Base-by-base conservation (phyloP, 35 echinoderm and acorn worm genomes). In the Diadema setosum region DNA sequence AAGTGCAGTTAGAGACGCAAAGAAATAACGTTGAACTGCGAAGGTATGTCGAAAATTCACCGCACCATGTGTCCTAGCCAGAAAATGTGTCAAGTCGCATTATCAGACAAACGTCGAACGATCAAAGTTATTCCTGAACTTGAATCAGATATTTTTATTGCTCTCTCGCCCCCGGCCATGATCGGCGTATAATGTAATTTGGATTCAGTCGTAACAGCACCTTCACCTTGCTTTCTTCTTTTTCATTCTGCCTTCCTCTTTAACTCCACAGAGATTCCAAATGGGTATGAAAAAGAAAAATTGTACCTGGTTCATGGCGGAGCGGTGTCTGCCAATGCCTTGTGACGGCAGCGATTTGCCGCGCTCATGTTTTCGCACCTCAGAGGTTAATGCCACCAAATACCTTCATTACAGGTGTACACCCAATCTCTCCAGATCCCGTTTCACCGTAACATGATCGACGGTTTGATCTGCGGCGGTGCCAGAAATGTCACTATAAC, bases 341-440 rank as follows among this genome's bases (percentile, higher is more conserved):
- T 78, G 40, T 78, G 73, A 78, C 73, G 23, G 29, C 34, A 5
- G 44, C 36, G 73, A 78, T 21, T 9, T 44, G 40, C 73, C 14
- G 73, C 37, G 37, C 12, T 20, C 33, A 9, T 35, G 73, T 42
- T 78, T 78, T 36, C 73, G 37, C 73, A 78, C 73, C 37, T 78
- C 44, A 8, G 9, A 8, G 33, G 73, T 78, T 41, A 44, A 26
- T 4, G 73, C 37, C n/a, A 41, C 44, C 73, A 41, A 78, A 78
- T 78, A 35, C 73, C 36, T 78, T 78, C 40, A 44, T 78, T 78
- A 42, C 73, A 78, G 73, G 73, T 78, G 73, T 78, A 78, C 23
- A 67, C 37, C n/a, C 63, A 67, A 29, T 29, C 63, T 12, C 16
- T 67, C 21, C 63, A 29, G 27, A 34, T 15, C 37, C 63, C 7